Evolutionary conservation across 2,113 vertebrate species (phyloP).

Genomic region (Athene cunicularia): DNA sequence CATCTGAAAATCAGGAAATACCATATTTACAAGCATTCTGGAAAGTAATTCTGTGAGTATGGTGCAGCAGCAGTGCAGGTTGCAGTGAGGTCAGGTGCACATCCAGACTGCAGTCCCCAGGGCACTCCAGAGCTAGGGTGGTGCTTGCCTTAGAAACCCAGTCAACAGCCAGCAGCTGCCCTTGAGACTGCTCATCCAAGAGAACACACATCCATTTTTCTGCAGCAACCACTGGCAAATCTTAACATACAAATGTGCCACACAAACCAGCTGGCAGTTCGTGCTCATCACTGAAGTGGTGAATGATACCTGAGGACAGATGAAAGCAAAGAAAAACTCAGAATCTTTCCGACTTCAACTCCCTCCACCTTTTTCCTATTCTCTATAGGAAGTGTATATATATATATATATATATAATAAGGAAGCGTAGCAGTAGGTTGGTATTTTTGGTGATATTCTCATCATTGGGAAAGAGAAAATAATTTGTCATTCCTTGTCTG

Average conservation of each 20-base stretch:
- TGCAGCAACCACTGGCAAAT: neutral
- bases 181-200: neutral
- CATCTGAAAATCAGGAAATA: neutral
- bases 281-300: neutral
- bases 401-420: neutral
- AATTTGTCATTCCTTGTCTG: constrained; percentile 68
- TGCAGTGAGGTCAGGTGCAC: neutral
- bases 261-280: neutral
- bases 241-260: neutral
- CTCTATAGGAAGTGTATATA: too few relatives aligned
- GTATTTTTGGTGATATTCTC: constrained; percentile 39
- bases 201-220: neutral
- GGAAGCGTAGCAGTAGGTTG: constrained; percentile 30
- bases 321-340: constrained; percentile 53
- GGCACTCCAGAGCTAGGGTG: neutral
- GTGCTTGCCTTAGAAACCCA: neutral
- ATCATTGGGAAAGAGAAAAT: constrained; percentile 55
- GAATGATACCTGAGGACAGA: constrained; percentile 48
- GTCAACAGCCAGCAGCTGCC: constrained; percentile 7
- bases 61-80: neutral
- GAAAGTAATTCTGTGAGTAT: neutral
- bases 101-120: neutral
- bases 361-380: neutral
- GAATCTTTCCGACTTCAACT: constrained; percentile 26
- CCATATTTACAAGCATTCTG: neutral